phyloP scores from a whole-genome alignment of 2,888 invertebrate genomes.

The Hemistola chrysoprasaria region DNA sequence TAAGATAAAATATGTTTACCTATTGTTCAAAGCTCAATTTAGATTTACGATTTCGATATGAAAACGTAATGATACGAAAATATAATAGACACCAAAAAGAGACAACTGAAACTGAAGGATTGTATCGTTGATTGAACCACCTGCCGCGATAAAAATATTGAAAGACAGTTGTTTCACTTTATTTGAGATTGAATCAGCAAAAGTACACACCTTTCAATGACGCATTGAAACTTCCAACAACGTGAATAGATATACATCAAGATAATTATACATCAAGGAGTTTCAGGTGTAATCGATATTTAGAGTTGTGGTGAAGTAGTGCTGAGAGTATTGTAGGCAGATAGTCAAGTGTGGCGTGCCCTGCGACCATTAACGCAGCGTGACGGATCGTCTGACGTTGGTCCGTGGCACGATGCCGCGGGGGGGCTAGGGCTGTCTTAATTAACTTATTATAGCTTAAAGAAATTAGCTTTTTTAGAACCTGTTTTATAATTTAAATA shows the following conservation, averaged over 20 bases:
- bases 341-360: slow-evolving; percentile 78
- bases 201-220: too few relatives aligned
- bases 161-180: too few relatives aligned
- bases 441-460: slow-evolving; percentile 24
- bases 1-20: slow-evolving; percentile 7
- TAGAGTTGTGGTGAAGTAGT: slow-evolving; percentile 48
- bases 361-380: slow-evolving; percentile 77
- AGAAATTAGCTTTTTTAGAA: slow-evolving; percentile 15
- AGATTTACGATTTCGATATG: too few relatives aligned
- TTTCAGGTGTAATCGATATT: slow-evolving; percentile 50
- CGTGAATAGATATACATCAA: slow-evolving; percentile 24
- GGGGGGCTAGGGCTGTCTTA: slow-evolving; percentile 33
- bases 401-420: slow-evolving; percentile 29
- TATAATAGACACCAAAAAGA: too few relatives aligned
- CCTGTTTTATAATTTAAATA: too few relatives aligned
- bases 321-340: slow-evolving; percentile 40
- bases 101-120: too few relatives aligned
- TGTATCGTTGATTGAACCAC: too few relatives aligned
- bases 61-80: too few relatives aligned
- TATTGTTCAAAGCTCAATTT: slow-evolving; percentile 32
- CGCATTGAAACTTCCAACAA: slow-evolving; percentile 27
- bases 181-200: too few relatives aligned
- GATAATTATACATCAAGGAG: slow-evolving; percentile 10
- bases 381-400: slow-evolving; percentile 70
- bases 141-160: too few relatives aligned